Evolutionary conservation across 1,140 invertebrate species (phyloP), one percentile per base, ranked within the genome.

Genomic region (Leptinotarsa undecemlineata): DNA sequence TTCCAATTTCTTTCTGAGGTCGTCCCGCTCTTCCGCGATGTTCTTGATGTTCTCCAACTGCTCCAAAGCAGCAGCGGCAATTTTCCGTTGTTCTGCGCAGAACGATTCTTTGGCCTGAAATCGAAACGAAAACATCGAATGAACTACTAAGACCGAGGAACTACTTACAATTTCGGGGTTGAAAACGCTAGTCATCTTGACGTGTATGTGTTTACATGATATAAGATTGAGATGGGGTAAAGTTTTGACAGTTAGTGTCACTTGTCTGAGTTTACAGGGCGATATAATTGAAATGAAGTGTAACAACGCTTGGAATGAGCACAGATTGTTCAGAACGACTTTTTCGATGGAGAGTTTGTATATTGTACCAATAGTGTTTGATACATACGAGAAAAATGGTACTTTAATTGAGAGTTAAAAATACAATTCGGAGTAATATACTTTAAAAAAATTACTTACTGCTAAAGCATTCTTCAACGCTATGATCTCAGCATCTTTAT

Each of bases 41-140:
- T 77, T 73, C 73, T 81, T 77, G 19, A 81, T 76, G 42, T 78
- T 77, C 51, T 82, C 80, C 51, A 83, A 72, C 68, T 82, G 78
- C 51, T 78, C 75, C 48, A 83, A 71, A 13, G 82, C 79, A 23
- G 62, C 76, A 11, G 73, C 60, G 14, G 82, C 76, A 21, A 83
- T 73, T 68, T 77, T 76, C 19, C 73, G 57, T 74, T 82, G 79
- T 61, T 79, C 76, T 20, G 77, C 76, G 67, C 77, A 78, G 72
- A 71, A 79, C 11, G 75, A 73, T 71, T 81, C 78, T 67, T 78
- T 77, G 51, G 72, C 68, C 79, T 80, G 48, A 42, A 78, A 23
- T 33, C 20, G 19, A 63, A 64, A 13, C 33, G 6, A 33, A 33
- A 8, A 33, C 33, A 33, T 33, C 33, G 33, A 33, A 33, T 33